Evolutionary conservation across 2,113 vertebrate species (phyloP), one percentile per base, ranked within the genome.

Genomic region (Chionomys nivalis): DNA sequence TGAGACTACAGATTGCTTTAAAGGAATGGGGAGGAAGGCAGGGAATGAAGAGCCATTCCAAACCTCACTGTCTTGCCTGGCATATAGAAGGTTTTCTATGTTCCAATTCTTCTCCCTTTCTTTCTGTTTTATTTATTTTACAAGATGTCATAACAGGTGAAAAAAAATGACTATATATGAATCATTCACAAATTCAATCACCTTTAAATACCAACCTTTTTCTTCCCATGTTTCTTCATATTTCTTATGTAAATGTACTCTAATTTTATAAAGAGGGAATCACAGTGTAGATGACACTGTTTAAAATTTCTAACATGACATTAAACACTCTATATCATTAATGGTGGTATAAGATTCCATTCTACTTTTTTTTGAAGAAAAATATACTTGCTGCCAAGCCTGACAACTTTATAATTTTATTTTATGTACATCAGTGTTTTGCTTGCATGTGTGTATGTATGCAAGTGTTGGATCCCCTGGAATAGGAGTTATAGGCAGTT

Each of bases 101-200:
- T 77, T 21, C 58, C 73, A 82, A 3, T 70, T 58, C 47, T 44
- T 90, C 93, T 87, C 13, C n/a, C 93, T 90, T 91, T 61, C 5
- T 70, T 77, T n/a, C 94, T 21, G 58, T 86, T 95, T 90, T 75
- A 96, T 61, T 96, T 89, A 89, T 92, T 96, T 88, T 5, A 93
- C n/a, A 68, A 73, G 76, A 79, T 1, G 65, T 73, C 76, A 12
- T 86, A 55, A 90, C 11, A 68, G 44, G 8, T 33, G 65, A 11
- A 52, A 88, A 88, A 94, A 81, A 96, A 89, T 81, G 42, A 47
- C 44, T 75, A n/a, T 66, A 88, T 39, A 81, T n/a, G 13, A 93
- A 58, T 81, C 63, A 92, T 36, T n/a, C 42, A 61, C 65, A 93
- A 36, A 44, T 90, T 11, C 21, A 87, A 73, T 90, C n/a, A 82